Conservation (phyloP, 1,140 invertebrate genomes). For the Heliconius hewitsoni region DNA sequence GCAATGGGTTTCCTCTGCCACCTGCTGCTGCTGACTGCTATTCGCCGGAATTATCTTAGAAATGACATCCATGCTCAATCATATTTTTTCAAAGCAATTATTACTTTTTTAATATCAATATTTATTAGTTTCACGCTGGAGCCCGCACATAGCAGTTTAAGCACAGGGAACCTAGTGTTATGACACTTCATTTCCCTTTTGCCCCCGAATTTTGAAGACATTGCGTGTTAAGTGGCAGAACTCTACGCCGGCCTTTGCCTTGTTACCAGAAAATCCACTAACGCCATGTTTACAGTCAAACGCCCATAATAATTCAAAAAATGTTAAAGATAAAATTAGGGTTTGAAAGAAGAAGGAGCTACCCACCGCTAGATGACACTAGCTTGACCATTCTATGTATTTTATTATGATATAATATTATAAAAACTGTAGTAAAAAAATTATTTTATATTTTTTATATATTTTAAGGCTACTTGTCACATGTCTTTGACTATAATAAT, state of each 20-base stretch:
- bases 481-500: no score
- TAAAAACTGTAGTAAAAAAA: no score
- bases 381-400: neutral
- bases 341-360: neutral
- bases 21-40: neutral
- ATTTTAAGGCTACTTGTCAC: no score
- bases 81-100: neutral
- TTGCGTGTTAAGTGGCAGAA: no score
- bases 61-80: no score
- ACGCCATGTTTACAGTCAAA: no score
- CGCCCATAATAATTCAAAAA: neutral
- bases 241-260: no score
- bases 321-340: neutral
- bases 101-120: neutral
- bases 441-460: no score
- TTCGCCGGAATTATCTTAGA: neutral
- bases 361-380: conserved; percentile 4
- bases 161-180: neutral
- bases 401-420: no score
- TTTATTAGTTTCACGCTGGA: neutral
- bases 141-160: neutral
- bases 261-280: no score
- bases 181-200: no score
- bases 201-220: no score
- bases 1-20: neutral